Percentiles rank a stretch among this genome's conserved stretches.
Evolutionary conservation across 2,888 invertebrate species (phyloP).

Genomic region (Caradrina kadenii): DNA sequence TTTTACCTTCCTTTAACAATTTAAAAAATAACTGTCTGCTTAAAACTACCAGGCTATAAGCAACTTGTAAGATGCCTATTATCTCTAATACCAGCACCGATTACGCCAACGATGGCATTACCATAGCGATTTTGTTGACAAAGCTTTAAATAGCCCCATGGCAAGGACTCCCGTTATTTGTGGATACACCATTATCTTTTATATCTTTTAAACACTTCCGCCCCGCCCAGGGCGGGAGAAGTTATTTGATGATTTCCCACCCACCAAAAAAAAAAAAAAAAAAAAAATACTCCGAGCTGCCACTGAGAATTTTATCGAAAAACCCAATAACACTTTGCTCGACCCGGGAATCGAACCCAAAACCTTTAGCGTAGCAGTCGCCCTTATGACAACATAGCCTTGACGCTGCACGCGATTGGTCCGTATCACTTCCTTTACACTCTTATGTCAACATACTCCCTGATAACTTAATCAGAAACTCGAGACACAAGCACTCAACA

Average conservation of each 20-base stretch:
- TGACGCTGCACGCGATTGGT: too few relatives aligned
- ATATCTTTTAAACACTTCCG: conserved; percentile 50
- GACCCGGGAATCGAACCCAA: too few relatives aligned
- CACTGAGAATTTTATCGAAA: too few relatives aligned
- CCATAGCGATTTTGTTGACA: conserved; percentile 46
- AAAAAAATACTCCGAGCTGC: too few relatives aligned
- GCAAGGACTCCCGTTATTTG: conserved; percentile 44
- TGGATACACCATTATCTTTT: conserved; percentile 46
- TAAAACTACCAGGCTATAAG: conserved; percentile 5
- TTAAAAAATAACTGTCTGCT: too few relatives aligned
- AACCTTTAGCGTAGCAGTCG: too few relatives aligned
- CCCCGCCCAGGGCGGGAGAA: too few relatives aligned
- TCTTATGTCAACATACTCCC: background rate
- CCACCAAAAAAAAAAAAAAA: too few relatives aligned
- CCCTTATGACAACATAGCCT: too few relatives aligned
- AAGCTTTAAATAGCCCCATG: conserved; percentile 40
- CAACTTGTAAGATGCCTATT: conserved; percentile 31
- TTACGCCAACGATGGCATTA: conserved; percentile 29
- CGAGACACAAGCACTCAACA: conserved; percentile 5
- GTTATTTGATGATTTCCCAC: too few relatives aligned
- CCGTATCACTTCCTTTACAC: conserved; percentile 1
- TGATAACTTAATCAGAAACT: conserved; percentile 37
- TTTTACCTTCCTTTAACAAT: too few relatives aligned
- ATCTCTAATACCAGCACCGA: conserved; percentile 23
- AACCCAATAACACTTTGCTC: too few relatives aligned